Base-by-base conservation (phyloP, 2,797 vertebrate genomes). In the Prunella strophiata region DNA sequence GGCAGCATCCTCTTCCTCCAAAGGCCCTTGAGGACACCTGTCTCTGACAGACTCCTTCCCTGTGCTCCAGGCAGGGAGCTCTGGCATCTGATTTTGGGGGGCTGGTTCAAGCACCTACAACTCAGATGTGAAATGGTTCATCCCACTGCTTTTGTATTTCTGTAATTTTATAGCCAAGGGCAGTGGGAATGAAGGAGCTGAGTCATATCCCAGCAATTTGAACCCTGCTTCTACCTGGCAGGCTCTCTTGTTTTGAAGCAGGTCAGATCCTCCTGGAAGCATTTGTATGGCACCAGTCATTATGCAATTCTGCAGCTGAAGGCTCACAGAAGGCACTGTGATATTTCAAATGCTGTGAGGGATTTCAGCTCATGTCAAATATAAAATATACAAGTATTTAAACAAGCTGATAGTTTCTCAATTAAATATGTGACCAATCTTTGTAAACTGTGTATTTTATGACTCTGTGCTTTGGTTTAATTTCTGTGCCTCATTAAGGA, bases 151-250 rank as follows among this genome's bases (percentile, higher is more conserved):
- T 90, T 61, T 40, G 6, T 73, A 47, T 79, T 94, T 52, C 40
- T 25, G 29, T n/a, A 26, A 26, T 70, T 68, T 47, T 73, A 43
- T 61, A 92, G 74, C 29, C 13, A 79, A 85, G 71, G n/a, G 52
- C 45, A 26, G 34, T 21, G 75, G 52, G 55, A 86, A 82, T 0
- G 4, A 81, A 72, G 17, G 10, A 79, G 45, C 48, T 86, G 88
- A 91, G 51, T 90, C 88, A 79, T 9, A 70, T 27, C 32, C 50
- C 0, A 0, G 55, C 38, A 32, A 43, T 71, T 47, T 71, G 90
- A 94, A 63, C 86, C 57, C 52, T 79, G 63, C 50, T 90, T 90
- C 74, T 68, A 94, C 65, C 88, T 95, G 90, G 57, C 74, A 91
- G 45, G 38, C 20, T 74, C 36, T 67, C 67, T 68, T 0, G 0